Evolutionary conservation across 2,888 invertebrate species (phyloP), one percentile per base, ranked within the genome.

Genomic region (Protula sp.): DNA sequence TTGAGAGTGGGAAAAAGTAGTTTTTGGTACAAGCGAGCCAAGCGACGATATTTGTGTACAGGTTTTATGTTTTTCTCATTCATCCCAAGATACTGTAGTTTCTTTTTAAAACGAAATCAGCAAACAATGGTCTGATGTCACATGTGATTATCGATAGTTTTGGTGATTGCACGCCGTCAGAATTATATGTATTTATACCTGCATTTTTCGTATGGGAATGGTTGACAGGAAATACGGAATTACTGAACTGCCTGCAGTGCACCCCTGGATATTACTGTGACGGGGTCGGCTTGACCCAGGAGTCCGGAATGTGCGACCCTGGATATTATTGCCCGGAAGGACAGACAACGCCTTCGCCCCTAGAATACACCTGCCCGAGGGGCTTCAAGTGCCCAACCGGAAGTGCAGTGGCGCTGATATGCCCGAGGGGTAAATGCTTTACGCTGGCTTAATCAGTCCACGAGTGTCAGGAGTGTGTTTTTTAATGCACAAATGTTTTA

Each of bases 301-400:
- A 69, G 47, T 68, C 71, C 19, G 74, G 70, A 9, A 62, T 60
- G 24, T 78, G 78, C 66, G 57, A 59, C 27, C 68, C 68, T 5
- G 76, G 78, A 1, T 76, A 67, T 64, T 78, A 78, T 67, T 78
- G 78, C 57, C 78, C 78, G 3, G 72, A 67, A 24, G 77, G 76
- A 3, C 74, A 76, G 63, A 66, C 70, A 2, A 71, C 72, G 3
- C 54, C 67, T 22, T 63, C 71, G 5, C 78, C 78, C 1, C 28
- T 58, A 1, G 65, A 61, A 0, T 74, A 71, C 59, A 57, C 47
- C 14, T 78, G 78, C 63, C 74, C 74, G 1, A 47, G 60, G 38
- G 78, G 78, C 27, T 71, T 66, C 57, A 69, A 71, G 59, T 78
- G 78, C 56, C 77, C 77, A 1, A 51, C 27, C 2, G 78, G 77